Evolutionary conservation across 2,113 vertebrate genomes (phyloP), one percentile per base, ranked within the genome.

Genomic region (Ivindomyrus marchei): DNA sequence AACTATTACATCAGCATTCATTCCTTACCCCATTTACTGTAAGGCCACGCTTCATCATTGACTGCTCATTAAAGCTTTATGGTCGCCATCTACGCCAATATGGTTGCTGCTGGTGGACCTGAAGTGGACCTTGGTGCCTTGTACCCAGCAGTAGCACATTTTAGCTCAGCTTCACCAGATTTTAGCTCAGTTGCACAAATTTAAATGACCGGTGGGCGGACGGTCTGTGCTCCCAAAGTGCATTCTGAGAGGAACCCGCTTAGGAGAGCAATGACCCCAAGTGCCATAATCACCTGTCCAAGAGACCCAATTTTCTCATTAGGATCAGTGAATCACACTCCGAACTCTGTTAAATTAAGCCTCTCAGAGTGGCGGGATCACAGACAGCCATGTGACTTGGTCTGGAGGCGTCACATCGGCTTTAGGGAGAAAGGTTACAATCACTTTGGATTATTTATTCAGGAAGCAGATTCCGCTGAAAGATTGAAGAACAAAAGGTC

Each of bases 21-120:
- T 87, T 15, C 1, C 47, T 9, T 49, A 49, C 87, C 83, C 87
- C 74, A 45, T 91, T 89, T 92, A 88, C 88, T 56, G 74, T 86
- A 88, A 56, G 87, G 87, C 84, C 89, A n/a, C 62, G 85, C 91
- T 91, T 88, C 53, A 36, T 77, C 88, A 91, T 92, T 56, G 53
- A 4, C 80, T 0, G 5, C 53, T 93, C 92, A 92, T 93, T 93
- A 92, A 91, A 91, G 91, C 92, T 31, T 94, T 90, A 92, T 74
- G 27, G 77, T 56, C 4, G 62, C n/a, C 13, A 83, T 89, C 85
- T 87, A 86, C 86, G 21, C n/a, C 56, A 62, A 74, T 50, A 27
- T 21, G 66, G 90, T 87, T 85, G 19, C 47, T 42, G 90, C 88
- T 88, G 52, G 1, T 15, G 39, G 77, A 45, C 31, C 90, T 19